Conservation (phyloP, 2,113 vertebrate genomes). For the Archilochus colubris region DNA sequence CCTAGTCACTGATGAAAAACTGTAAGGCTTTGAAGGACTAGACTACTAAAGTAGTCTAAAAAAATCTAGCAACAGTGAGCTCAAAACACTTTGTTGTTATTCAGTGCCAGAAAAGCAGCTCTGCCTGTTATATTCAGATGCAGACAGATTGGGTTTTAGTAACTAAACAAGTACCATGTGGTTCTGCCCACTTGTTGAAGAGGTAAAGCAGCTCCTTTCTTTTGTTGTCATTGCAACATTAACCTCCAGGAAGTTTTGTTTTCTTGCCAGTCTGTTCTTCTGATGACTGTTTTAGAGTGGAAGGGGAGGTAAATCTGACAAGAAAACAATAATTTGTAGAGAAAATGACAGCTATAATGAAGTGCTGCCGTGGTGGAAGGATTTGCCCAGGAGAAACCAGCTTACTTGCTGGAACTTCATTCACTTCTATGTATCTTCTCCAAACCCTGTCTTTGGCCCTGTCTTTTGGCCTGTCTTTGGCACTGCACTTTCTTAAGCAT, state of each 20-base stretch:
- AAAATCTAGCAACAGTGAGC: not conserved
- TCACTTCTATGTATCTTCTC: not conserved
- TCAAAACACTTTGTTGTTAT: not conserved
- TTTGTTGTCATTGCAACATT: not conserved
- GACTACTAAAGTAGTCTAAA: not conserved
- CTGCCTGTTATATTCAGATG: not conserved
- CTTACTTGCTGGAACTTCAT: not conserved
- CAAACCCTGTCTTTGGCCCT: not conserved
- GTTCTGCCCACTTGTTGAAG: not conserved
- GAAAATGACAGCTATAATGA: slow-evolving; percentile 39
- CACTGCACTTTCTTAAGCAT: not conserved
- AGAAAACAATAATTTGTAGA: slow-evolving; percentile 47
- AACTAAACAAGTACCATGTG: not conserved
- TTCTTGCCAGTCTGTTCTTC: slow-evolving; percentile 1
- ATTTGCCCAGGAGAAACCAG: not conserved
- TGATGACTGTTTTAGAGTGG: slow-evolving; percentile 30
- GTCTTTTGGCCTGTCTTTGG: too few relatives aligned
- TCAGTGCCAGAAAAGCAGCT: not conserved
- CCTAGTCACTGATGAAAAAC: not conserved
- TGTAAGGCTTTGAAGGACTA: not conserved
- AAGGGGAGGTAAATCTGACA: slow-evolving; percentile 35
- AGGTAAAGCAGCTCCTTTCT: not conserved
- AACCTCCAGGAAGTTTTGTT: slow-evolving; percentile 24
- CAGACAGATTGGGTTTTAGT: not conserved
- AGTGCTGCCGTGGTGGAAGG: not conserved